Conservation (phyloP, 2,113 vertebrate genomes). For the Paraplagusia blochii region DNA sequence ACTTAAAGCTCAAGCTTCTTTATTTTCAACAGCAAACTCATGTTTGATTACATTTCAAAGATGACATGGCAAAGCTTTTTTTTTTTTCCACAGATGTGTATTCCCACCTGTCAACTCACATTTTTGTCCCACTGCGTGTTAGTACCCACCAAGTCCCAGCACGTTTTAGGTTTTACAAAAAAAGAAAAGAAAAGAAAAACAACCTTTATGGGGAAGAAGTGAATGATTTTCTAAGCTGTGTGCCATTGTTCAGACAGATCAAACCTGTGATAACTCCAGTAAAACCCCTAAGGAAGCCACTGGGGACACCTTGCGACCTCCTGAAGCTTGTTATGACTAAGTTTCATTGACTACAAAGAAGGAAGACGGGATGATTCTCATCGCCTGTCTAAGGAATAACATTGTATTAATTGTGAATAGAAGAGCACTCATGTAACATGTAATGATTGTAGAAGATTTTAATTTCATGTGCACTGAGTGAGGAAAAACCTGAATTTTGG, state of each 20-base stretch:
- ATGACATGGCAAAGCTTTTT: constrained; percentile 59
- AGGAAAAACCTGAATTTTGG: constrained; percentile 51
- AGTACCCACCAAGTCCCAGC: constrained; percentile 47
- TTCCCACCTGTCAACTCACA: constrained; percentile 62
- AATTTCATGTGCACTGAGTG: constrained; percentile 53
- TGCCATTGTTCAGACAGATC: constrained; percentile 61
- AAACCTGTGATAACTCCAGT: constrained; percentile 62
- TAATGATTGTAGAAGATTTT: constrained; percentile 20
- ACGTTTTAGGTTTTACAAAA: constrained; percentile 35
- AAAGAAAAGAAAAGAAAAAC: constrained; percentile 11
- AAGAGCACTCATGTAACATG: constrained; percentile 28
- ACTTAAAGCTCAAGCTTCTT: constrained; percentile 50
- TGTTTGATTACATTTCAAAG: constrained; percentile 56
- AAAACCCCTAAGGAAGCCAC: constrained; percentile 47
- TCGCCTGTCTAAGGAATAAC: constrained; percentile 13
- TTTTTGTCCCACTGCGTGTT: constrained; percentile 48
- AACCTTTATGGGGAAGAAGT: constrained; percentile 59
- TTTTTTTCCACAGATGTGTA: constrained; percentile 60
- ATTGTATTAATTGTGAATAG: constrained; percentile 36
- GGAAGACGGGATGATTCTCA: constrained; percentile 44
- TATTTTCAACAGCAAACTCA: constrained; percentile 35
- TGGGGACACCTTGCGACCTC: constrained; percentile 53
- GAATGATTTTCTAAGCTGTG: constrained; percentile 68
- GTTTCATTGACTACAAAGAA: constrained; percentile 62
- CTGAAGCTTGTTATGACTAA: constrained; percentile 69